Conservation (phyloP, 2,888 invertebrate species). For the Crossocerus cetratus region DNA sequence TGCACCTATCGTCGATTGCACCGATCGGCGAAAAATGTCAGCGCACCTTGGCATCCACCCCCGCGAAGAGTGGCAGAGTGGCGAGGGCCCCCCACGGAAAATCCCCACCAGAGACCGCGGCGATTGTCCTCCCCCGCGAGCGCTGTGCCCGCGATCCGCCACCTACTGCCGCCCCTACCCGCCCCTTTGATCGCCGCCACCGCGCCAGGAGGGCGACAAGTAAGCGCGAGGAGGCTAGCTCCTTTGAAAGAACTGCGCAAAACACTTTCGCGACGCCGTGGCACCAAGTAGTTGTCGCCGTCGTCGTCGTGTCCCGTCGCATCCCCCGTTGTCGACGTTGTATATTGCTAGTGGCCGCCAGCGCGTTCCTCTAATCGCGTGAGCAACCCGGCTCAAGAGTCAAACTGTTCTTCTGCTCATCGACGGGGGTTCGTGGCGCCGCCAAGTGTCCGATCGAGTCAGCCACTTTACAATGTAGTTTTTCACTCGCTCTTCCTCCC, state of each 20-base stretch:
- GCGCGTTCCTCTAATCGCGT: slow-evolving; percentile 40
- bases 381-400: neutral
- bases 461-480: neutral
- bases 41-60: slow-evolving; percentile 49
- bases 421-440: neutral
- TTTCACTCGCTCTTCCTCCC: neutral
- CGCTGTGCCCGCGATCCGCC: slow-evolving; percentile 44
- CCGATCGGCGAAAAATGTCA: slow-evolving; percentile 53
- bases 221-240: slow-evolving; percentile 61
- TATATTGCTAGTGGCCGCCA: slow-evolving; percentile 49
- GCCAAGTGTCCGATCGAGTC: no score
- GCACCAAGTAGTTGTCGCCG: slow-evolving; percentile 31
- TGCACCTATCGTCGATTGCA: slow-evolving; percentile 38
- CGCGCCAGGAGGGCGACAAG: slow-evolving; percentile 55
- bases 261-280: slow-evolving; percentile 50
- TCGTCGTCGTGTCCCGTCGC: slow-evolving; percentile 37
- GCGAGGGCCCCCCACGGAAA: slow-evolving; percentile 25
- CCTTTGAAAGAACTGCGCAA: slow-evolving; percentile 66
- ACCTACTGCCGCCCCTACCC: slow-evolving; percentile 61
- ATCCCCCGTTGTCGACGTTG: slow-evolving; percentile 33
- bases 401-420: slow-evolving; percentile 5
- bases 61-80: slow-evolving; percentile 34
- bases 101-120: slow-evolving; percentile 42
- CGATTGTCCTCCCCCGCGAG: slow-evolving; percentile 49
- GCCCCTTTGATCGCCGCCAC: slow-evolving; percentile 60